These are phyloP conservation scores for Sarcophaga variegata DNA, from an alignment of 2,888 invertebrate species.

Conservation along the genomic window DNA sequence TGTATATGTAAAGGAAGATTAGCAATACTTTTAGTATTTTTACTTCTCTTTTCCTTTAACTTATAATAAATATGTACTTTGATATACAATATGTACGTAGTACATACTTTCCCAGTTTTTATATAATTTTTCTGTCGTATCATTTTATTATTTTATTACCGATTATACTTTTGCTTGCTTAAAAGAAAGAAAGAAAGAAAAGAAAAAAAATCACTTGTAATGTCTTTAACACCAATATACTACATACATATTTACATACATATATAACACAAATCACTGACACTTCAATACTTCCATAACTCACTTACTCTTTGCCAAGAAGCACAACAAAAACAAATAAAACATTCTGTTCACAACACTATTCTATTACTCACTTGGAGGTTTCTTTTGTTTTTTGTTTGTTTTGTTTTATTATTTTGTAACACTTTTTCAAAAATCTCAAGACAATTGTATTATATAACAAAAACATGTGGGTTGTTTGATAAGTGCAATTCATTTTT, in stretches of 20 bases:
- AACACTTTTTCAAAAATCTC: constrained; percentile 26
- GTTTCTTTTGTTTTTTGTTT: constrained; percentile 30
- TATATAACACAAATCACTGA: constrained; percentile 53
- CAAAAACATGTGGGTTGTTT: constrained; percentile 36
- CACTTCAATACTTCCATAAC: constrained; percentile 51
- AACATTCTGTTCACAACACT: not conserved
- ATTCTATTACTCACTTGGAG: constrained; percentile 22
- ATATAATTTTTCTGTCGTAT: no score
- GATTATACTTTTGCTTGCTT: constrained; percentile 38
- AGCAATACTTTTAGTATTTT: not conserved
- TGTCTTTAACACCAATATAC: constrained; percentile 41
- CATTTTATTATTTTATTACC: not conserved
- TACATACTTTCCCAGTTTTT: constrained; percentile 19
- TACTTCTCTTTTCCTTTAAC: not conserved
- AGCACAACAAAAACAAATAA: not conserved
- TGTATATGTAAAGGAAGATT: not conserved
- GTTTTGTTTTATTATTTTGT: constrained; percentile 22
- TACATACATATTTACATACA: no score
- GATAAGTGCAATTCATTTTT: constrained; percentile 12
- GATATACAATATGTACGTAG: no score
- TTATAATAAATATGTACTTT: no score
- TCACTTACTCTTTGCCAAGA: constrained; percentile 21
- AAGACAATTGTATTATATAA: not conserved
- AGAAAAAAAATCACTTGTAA: constrained; percentile 32
- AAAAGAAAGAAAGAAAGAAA: constrained; percentile 16